These are phyloP conservation scores for Cyprinodon tularosa DNA, from an alignment of 2,113 vertebrate genomes.

Conservation along the genomic window DNA sequence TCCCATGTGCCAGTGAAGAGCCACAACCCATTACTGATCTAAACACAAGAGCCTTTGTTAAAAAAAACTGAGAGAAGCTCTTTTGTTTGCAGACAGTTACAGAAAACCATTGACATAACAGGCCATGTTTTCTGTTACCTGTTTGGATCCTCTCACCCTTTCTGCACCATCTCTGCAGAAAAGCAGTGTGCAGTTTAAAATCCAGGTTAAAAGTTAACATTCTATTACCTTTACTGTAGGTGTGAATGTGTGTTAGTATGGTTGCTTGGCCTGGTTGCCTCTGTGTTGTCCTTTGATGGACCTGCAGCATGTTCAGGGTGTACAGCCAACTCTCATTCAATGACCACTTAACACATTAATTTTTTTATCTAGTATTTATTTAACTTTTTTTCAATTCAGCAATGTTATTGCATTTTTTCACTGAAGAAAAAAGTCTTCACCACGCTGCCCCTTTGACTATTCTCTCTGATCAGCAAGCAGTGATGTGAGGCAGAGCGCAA, in stretches of 20 bases:
- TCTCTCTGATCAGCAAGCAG: too few species aligned
- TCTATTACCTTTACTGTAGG: too few species aligned
- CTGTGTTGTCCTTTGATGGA: neutral
- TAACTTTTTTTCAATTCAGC: too few species aligned
- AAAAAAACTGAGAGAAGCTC: neutral
- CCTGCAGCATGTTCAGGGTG: neutral
- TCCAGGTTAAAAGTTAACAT: too few species aligned
- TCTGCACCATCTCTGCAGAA: neutral
- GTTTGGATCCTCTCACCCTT: too few species aligned
- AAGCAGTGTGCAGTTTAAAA: neutral
- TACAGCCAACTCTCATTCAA: neutral
- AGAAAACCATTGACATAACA: slow-evolving; percentile 7
- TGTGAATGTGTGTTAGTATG: neutral
- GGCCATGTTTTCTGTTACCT: neutral
- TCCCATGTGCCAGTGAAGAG: slow-evolving; percentile 27
- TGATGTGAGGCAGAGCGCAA: too few species aligned
- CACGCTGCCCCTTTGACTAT: too few species aligned
- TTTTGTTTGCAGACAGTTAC: slow-evolving; percentile 15
- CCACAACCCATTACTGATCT: slow-evolving; percentile 23
- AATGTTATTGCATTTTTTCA: too few species aligned
- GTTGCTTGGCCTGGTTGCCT: neutral
- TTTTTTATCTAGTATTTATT: too few species aligned
- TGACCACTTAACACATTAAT: too few species aligned
- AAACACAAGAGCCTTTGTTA: slow-evolving; percentile 13
- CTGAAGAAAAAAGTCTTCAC: too few species aligned